Conservation (phyloP, 2,113 vertebrate genomes). For the Corythaixoides concolor region DNA sequence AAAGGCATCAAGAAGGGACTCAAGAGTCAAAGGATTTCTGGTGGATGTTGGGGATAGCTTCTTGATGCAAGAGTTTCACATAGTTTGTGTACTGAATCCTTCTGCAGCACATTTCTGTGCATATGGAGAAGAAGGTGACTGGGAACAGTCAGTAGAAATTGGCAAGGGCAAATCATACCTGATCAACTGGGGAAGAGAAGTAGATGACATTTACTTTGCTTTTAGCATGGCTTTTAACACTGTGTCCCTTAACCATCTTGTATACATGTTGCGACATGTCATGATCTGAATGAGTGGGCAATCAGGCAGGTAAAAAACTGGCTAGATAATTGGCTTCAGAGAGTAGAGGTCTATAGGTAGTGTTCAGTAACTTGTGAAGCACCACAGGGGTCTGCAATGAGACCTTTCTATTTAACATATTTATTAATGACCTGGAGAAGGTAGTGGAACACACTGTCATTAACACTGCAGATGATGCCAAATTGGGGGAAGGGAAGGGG, state of each 20-base stretch:
- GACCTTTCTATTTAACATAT: not conserved
- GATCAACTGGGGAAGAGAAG: not conserved
- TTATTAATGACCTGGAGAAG: not conserved
- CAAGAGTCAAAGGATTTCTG: not conserved
- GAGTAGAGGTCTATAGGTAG: not conserved
- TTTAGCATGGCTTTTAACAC: not conserved
- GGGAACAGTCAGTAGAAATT: not conserved
- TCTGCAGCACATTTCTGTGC: not conserved
- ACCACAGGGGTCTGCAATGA: not conserved
- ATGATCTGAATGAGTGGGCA: not conserved
- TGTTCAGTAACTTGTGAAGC: not conserved
- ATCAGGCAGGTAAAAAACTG: not conserved
- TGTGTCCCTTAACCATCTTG: not conserved
- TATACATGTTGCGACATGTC: not conserved
- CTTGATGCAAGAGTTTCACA: not conserved
- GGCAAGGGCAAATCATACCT: not conserved
- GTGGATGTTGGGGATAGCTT: not conserved
- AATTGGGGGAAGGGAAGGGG: not conserved
- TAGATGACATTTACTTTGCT: not conserved
- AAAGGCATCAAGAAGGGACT: not conserved
- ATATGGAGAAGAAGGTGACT: not conserved
- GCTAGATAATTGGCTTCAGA: not conserved
- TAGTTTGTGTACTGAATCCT: not conserved
- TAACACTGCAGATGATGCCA: not conserved
- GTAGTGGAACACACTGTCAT: not conserved